Conservation (phyloP, 1,140 invertebrate species). For the Thalassaphorura encarpata region DNA sequence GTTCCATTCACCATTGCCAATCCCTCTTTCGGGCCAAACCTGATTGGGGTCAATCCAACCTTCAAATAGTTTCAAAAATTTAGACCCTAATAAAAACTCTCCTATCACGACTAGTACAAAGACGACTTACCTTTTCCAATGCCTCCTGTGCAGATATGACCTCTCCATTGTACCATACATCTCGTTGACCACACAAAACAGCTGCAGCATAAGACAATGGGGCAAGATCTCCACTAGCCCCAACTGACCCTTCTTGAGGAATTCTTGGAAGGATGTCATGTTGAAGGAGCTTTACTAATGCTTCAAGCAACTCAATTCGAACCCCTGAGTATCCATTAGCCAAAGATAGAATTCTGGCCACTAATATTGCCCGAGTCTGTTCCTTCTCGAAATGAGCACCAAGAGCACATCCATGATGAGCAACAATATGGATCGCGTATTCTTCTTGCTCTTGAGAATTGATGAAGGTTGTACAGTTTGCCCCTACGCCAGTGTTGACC, state of each 20-base stretch:
- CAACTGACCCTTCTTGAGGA: slow-evolving; percentile 5
- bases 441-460: background rate
- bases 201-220: slow-evolving; percentile 4
- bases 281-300: background rate
- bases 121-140: background rate
- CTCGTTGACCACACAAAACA: background rate
- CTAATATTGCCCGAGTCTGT: background rate
- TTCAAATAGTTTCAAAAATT: background rate
- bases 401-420: background rate
- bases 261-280: slow-evolving; percentile 3
- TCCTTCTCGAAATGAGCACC: background rate
- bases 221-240: slow-evolving; percentile 4
- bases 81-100: background rate
- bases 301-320: background rate
- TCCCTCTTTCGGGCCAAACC: slow-evolving; percentile 5
- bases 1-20: slow-evolving; percentile 10
- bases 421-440: background rate
- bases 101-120: background rate
- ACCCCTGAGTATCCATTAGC: slow-evolving; percentile 1
- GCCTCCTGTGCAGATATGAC: background rate
- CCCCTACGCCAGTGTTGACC: background rate
- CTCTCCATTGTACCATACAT: slow-evolving; percentile 1
- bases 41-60: background rate
- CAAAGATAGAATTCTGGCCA: background rate
- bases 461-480: background rate